These are phyloP conservation scores for Thecophora atra DNA, from an alignment of 2,888 invertebrate species.

Conservation along the genomic window DNA sequence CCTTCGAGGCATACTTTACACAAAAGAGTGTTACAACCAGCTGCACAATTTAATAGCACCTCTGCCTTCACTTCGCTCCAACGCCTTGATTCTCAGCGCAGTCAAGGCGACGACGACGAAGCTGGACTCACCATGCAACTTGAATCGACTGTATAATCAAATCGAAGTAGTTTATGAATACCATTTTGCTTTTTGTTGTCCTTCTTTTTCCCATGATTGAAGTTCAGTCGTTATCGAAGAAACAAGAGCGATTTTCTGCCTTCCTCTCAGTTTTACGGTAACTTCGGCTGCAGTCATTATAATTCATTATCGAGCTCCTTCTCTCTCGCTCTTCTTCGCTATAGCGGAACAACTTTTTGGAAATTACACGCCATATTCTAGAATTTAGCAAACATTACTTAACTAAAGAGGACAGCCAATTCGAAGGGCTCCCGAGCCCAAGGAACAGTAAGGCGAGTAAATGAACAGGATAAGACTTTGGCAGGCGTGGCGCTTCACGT, in stretches of 20 bases:
- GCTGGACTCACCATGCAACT: too few relatives aligned
- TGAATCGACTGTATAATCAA: slow-evolving; percentile 4
- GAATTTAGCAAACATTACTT: neutral
- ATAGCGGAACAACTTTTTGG: neutral
- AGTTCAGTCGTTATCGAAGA: neutral
- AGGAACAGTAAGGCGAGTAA: too few relatives aligned
- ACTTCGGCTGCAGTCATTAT: neutral
- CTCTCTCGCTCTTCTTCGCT: neutral
- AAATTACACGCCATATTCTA: neutral
- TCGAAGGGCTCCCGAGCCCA: too few relatives aligned
- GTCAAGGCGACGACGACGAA: too few relatives aligned
- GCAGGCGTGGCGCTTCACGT: neutral
- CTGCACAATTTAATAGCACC: neutral
- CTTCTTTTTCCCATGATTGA: neutral
- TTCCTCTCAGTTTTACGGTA: neutral
- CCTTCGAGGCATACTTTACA: slow-evolving; percentile 20
- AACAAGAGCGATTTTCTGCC: neutral
- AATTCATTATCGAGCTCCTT: neutral
- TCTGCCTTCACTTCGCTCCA: neutral
- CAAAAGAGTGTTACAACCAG: neutral
- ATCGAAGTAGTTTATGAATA: slow-evolving; percentile 13
- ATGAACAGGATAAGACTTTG: neutral
- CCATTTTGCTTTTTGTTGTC: slow-evolving; percentile 18
- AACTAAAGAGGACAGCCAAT: too few relatives aligned
- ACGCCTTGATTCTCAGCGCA: neutral